Conservation (phyloP, 2,113 vertebrate species). For the Globicephala melas region DNA sequence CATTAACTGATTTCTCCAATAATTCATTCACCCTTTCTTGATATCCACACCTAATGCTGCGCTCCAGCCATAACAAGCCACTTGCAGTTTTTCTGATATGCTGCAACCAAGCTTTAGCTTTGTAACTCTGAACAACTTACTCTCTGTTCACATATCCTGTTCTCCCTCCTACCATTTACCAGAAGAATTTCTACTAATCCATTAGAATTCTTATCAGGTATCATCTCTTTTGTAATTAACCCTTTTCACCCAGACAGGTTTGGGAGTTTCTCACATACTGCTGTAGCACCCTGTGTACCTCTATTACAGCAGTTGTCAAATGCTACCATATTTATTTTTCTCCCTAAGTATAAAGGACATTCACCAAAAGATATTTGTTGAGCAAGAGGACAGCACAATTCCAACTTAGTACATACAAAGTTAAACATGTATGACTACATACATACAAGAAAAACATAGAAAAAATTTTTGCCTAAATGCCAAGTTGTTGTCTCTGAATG, state of each 20-base stretch:
- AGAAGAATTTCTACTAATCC: background rate
- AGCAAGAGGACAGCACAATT: background rate
- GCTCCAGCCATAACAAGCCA: background rate
- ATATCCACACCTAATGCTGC: too few relatives aligned
- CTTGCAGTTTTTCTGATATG: background rate
- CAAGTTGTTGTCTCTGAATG: background rate
- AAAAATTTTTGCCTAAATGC: background rate
- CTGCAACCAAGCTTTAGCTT: background rate
- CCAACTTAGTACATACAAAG: background rate
- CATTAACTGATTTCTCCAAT: background rate
- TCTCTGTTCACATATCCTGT: background rate
- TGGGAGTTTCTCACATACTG: too few relatives aligned
- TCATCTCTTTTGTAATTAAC: background rate
- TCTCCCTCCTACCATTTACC: background rate
- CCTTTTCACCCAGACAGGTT: background rate
- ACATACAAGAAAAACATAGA: background rate
- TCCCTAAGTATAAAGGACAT: background rate
- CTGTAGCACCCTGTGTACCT: accelerated
- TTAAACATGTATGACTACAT: background rate
- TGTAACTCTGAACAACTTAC: background rate
- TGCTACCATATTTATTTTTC: background rate
- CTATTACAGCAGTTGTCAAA: background rate
- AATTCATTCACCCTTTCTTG: background rate
- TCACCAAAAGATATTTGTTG: background rate
- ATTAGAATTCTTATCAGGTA: background rate